Evolutionary conservation across 2,888 invertebrate species (phyloP).

Genomic region (Eulithis testata): DNA sequence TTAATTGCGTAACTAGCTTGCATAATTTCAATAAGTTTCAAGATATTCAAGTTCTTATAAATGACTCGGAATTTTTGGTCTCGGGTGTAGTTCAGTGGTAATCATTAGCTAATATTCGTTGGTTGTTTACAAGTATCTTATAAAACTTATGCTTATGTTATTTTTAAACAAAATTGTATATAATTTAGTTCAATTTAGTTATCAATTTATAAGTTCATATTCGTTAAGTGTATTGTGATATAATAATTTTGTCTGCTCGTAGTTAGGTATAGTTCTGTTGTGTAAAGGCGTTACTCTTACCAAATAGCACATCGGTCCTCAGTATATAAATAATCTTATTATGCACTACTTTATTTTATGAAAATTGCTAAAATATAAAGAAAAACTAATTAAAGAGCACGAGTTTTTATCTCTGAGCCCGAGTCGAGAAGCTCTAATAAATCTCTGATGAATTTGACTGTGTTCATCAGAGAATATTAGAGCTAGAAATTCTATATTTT

Average conservation of each 20-base stretch:
- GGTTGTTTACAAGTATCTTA: conserved; percentile 11
- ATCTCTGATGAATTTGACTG: too few relatives aligned
- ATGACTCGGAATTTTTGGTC: too few relatives aligned
- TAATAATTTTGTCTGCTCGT: conserved; percentile 57
- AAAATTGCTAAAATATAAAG: too few relatives aligned
- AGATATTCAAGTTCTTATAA: too few relatives aligned
- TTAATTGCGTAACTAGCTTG: too few relatives aligned
- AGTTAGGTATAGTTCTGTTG: not conserved
- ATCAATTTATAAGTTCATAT: conserved; percentile 45
- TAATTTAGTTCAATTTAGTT: conserved; percentile 72
- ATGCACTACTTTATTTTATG: too few relatives aligned
- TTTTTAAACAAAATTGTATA: conserved; percentile 57
- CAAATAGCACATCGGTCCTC: not conserved
- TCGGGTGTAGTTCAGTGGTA: conserved; percentile 5
- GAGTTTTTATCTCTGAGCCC: too few relatives aligned
- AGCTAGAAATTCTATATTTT: too few relatives aligned
- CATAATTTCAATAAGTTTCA: too few relatives aligned
- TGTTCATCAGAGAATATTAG: too few relatives aligned
- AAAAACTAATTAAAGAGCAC: too few relatives aligned
- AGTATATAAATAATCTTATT: not conserved
- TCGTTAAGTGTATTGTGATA: conserved; percentile 74
- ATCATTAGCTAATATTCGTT: conserved; percentile 8
- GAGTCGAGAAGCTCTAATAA: too few relatives aligned
- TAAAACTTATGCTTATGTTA: conserved; percentile 16
- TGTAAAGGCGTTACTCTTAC: conserved; percentile 6